Conservation (phyloP, 2,113 vertebrate genomes). For the Trachemys scripta region DNA sequence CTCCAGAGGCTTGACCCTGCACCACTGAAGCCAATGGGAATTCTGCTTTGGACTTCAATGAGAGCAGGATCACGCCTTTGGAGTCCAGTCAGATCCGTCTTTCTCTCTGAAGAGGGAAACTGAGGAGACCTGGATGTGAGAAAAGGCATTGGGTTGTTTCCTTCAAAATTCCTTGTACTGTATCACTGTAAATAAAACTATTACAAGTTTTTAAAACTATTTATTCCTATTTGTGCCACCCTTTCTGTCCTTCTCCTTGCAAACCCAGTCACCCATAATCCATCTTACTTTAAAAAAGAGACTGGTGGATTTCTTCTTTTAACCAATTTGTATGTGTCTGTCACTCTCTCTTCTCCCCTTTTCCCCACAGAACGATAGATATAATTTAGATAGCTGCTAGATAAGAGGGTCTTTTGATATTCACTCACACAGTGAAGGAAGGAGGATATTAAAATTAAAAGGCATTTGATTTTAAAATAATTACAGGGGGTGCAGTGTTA, state of each 20-base stretch:
- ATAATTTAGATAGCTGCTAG: not conserved
- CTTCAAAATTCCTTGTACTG: not conserved
- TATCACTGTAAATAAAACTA: not conserved
- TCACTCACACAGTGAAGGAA: not conserved
- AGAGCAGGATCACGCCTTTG: not conserved
- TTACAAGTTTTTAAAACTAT: not conserved
- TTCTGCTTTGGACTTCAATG: not conserved
- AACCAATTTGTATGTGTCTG: no score
- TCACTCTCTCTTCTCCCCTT: not conserved
- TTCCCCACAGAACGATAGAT: rapidly evolving
- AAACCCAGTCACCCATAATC: not conserved
- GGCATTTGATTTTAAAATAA: not conserved
- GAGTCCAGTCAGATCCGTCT: not conserved
- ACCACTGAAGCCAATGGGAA: not conserved
- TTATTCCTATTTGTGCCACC: not conserved
- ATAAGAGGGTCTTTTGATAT: not conserved
- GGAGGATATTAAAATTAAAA: slow-evolving; percentile 16
- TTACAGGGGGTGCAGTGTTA: not conserved
- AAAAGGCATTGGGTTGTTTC: not conserved
- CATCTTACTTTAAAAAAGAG: not conserved
- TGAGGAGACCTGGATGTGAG: rapidly evolving
- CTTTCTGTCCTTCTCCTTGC: not conserved
- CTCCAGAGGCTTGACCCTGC: not conserved
- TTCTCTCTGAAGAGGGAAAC: not conserved
- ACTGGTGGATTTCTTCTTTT: not conserved